Evolutionary conservation across 1,140 invertebrate genomes (phyloP), one percentile per base, ranked within the genome.

Genomic region (Aporrectodea caliginosa): DNA sequence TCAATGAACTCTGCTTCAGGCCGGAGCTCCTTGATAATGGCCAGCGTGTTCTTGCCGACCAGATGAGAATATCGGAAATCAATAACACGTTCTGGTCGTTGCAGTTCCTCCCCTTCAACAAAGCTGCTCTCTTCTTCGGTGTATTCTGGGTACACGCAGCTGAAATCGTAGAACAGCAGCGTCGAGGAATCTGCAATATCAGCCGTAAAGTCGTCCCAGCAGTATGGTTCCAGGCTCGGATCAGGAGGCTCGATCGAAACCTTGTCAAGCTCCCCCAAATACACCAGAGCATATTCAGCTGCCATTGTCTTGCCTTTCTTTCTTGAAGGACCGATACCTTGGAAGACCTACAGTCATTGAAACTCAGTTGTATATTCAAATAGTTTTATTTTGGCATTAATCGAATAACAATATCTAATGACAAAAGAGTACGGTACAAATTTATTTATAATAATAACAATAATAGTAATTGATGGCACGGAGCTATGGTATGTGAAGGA

Each of bases 291-390:
- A 68, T 58, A 27, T 43, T 76, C 75, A 58, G 75, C 75, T 1
- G 75, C 75, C 75, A 76, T 76, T 29, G 22, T 76, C 29, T 31
- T 43, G 22, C 32, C 75, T 27, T 58, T 76, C 75, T 68, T 76
- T 58, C 35, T 76, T 35, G 75, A 76, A 35, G 43, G 30, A 30
- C 75, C 75, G 14, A 76, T 76, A 29, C 75, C 75, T 35, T 76
- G 75, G 31, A 76, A 68, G 1, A 43, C 35, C 75, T 76, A 58
- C 43, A 58, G 43, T 12, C 6, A 58, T 58, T 58, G 22, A 58
- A 22, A 58, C 6, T 58, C 43, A 58, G 43, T 22, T 58, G 43
- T 58, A 58, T 22, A 58, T 58, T 58, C n/a, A 22, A 58, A 58
- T 22, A 58, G 6, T 58, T 58, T 58, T 12, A 58, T 58, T n/a